A percentile compares a stretch with the other conserved stretches of the same genome.
These are phyloP conservation scores for Xanthorhoe spadicearia DNA, from an alignment of 2,888 invertebrate species.

Conservation along the genomic window DNA sequence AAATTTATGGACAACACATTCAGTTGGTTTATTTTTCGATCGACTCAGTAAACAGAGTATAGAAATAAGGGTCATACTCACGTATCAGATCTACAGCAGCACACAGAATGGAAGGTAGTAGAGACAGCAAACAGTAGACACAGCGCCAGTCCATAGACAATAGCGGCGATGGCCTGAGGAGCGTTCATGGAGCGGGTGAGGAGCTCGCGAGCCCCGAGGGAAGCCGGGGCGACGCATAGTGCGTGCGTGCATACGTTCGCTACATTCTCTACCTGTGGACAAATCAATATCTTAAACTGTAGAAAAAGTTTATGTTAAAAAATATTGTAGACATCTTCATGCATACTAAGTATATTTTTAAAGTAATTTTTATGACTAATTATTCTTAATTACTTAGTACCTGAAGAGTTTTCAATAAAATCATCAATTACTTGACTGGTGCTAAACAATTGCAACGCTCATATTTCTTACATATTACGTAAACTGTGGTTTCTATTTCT, in stretches of 20 bases:
- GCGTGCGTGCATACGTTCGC: slow-evolving; percentile 97
- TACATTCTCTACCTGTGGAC: slow-evolving; percentile 90
- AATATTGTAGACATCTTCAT: no score
- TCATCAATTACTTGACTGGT: no score
- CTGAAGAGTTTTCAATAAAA: no score
- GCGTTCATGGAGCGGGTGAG: slow-evolving; percentile 89
- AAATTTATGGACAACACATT: no score
- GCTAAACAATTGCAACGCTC: no score
- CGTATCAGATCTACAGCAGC: slow-evolving; percentile 87
- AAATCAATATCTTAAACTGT: background rate
- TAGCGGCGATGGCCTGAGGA: slow-evolving; percentile 91
- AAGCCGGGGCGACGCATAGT: slow-evolving; percentile 93
- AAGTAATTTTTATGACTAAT: no score
- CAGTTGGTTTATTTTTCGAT: no score
- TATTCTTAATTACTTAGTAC: no score
- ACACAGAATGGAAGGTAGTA: slow-evolving; percentile 95
- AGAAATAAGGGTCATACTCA: slow-evolving; percentile 55
- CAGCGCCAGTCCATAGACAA: slow-evolving; percentile 94
- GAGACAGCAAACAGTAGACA: slow-evolving; percentile 94
- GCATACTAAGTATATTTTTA: no score
- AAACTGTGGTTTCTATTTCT: no score
- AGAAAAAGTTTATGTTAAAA: background rate
- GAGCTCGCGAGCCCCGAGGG: slow-evolving; percentile 90
- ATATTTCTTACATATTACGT: no score
- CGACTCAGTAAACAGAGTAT: no score